Evolutionary conservation across 2,113 vertebrate genomes (phyloP).

Genomic region (Desmodus rotundus): DNA sequence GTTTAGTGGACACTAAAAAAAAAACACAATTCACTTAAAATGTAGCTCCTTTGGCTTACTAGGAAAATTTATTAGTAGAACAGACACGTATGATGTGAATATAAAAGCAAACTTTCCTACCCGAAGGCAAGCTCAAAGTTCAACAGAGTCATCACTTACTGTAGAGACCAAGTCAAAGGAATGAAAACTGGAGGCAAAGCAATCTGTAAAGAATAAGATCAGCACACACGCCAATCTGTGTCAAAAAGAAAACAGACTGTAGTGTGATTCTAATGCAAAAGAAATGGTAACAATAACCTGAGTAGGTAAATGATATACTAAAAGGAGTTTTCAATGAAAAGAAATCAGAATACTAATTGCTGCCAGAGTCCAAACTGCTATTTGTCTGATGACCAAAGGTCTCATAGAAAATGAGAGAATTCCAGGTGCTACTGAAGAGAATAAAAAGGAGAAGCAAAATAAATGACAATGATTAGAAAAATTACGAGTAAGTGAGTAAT

Average conservation of each 20-base stretch:
- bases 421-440: background rate
- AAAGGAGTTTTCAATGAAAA: background rate
- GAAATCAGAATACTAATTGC: background rate
- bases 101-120: conserved; percentile 23
- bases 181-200: conserved; percentile 3
- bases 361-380: background rate
- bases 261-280: conserved; percentile 1
- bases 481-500: conserved; percentile 19
- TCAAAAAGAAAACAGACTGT: background rate
- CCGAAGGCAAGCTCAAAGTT: background rate
- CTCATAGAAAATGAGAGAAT: conserved; percentile 3
- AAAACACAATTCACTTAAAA: background rate
- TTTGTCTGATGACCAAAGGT: background rate
- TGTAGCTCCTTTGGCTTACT: background rate
- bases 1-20: background rate
- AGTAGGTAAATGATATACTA: background rate
- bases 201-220: conserved; percentile 2
- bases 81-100: background rate
- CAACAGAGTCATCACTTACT: background rate
- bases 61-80: conserved; percentile 3
- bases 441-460: conserved; percentile 20
- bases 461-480: conserved; percentile 3
- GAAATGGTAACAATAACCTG: background rate
- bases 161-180: background rate
- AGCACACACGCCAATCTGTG: background rate